Conservation (phyloP, 2,113 vertebrate genomes). For the Petaurus breviceps region DNA sequence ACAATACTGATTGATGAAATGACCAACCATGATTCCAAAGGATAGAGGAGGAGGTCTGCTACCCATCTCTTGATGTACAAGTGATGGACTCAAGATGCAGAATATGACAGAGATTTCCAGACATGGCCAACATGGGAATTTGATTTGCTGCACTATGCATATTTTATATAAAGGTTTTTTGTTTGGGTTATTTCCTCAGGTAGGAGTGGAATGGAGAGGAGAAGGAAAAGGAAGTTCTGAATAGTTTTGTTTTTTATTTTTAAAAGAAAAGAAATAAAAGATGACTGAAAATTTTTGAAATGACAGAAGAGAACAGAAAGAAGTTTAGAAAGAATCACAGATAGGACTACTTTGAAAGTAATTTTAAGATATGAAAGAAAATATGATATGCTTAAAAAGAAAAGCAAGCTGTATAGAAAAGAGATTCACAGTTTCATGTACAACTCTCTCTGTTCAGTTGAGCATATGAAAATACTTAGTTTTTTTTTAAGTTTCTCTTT, state of each 20-base stretch:
- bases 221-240: not conserved
- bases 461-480: not conserved
- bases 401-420: not conserved
- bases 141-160: not conserved
- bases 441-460: not conserved
- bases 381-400: not conserved
- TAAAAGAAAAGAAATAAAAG: not conserved
- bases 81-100: not conserved
- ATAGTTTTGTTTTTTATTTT: not conserved
- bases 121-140: not conserved
- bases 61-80: not conserved
- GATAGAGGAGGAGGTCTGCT: not conserved
- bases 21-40: not conserved
- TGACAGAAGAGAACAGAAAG: not conserved
- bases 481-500: not conserved
- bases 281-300: not conserved
- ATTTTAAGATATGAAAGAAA: too few relatives aligned
- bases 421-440: not conserved
- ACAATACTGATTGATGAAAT: not conserved
- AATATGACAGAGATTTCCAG: not conserved
- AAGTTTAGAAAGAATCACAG: too few relatives aligned
- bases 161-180: not conserved
- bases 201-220: not conserved
- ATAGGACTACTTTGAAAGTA: too few relatives aligned
- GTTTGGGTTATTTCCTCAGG: not conserved